Percentiles rank a stretch among this genome's conserved stretches.
phyloP scores from a whole-genome alignment of 2,113 vertebrate species.

The Corydoras maculifer region DNA sequence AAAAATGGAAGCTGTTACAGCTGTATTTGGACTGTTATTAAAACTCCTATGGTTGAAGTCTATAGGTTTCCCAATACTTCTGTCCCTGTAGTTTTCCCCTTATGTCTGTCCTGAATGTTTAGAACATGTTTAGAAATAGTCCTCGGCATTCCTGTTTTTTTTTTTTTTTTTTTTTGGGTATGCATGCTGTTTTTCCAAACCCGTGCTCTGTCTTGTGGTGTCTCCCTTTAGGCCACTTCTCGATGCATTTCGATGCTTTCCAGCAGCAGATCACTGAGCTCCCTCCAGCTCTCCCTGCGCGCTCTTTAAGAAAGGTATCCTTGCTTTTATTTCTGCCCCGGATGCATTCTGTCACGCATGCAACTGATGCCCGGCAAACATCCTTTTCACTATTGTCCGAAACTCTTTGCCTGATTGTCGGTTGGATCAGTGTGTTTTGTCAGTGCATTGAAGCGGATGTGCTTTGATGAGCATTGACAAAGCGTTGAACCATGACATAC shows the following conservation, averaged over 20 bases:
- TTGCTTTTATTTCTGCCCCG: slow-evolving; percentile 18
- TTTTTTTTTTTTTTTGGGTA: slow-evolving; percentile 1
- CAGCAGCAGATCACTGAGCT: slow-evolving; percentile 88
- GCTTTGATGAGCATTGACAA: too few relatives aligned
- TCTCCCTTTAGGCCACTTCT: slow-evolving; percentile 82
- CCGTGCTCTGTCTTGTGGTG: slow-evolving; percentile 46
- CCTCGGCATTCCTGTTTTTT: not conserved
- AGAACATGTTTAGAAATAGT: slow-evolving; percentile 3
- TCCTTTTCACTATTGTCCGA: not conserved
- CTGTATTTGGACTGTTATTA: too few relatives aligned
- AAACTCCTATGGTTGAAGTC: too few relatives aligned
- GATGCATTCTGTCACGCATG: not conserved
- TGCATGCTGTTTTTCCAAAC: not conserved
- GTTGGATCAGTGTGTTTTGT: too few relatives aligned
- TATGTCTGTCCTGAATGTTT: slow-evolving; percentile 6
- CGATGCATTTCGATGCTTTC: slow-evolving; percentile 94
- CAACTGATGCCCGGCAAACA: not conserved
- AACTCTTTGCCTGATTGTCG: not conserved
- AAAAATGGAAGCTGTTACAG: too few relatives aligned
- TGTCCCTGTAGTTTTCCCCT: too few relatives aligned
- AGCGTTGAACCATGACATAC: too few relatives aligned
- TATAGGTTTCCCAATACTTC: too few relatives aligned
- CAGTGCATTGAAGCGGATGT: too few relatives aligned
- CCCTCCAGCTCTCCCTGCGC: slow-evolving; percentile 88
- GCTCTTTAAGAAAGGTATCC: slow-evolving; percentile 87